Conservation (phyloP, 2,113 vertebrate species). For the Pygoscelis adeliae region DNA sequence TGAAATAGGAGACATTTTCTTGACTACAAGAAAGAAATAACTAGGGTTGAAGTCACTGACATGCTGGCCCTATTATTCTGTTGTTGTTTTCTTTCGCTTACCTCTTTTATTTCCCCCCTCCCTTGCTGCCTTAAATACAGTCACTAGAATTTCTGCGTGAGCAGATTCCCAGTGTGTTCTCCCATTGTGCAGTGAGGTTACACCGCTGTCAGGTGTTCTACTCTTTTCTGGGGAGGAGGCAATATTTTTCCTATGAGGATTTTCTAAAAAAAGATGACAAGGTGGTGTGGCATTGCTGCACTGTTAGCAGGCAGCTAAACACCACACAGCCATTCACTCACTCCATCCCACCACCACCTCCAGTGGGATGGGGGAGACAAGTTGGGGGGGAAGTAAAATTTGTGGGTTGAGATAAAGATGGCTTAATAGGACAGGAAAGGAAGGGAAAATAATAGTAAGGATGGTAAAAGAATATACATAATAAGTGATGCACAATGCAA, state of each 20-base stretch:
- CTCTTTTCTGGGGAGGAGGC: neutral
- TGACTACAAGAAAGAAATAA: neutral
- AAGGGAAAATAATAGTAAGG: too few relatives aligned
- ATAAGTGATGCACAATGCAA: too few relatives aligned
- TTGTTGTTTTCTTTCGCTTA: neutral
- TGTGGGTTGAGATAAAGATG: too few relatives aligned
- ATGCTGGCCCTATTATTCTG: neutral
- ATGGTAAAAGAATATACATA: too few relatives aligned
- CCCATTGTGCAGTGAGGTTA: neutral
- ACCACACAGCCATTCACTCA: too few relatives aligned
- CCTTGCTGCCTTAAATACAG: neutral
- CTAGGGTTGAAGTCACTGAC: neutral
- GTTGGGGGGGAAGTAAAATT: too few relatives aligned
- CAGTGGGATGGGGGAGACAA: too few relatives aligned
- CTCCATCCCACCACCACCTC: too few relatives aligned
- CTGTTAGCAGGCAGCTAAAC: too few relatives aligned
- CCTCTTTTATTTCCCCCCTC: neutral
- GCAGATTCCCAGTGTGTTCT: rapidly evolving
- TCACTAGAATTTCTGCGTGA: neutral
- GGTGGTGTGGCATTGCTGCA: too few relatives aligned
- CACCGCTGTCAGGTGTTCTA: neutral
- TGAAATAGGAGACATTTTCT: neutral
- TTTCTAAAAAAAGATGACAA: neutral
- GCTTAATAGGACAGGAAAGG: too few relatives aligned
- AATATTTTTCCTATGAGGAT: rapidly evolving